Conservation (phyloP, 1,140 invertebrate species). For the Lordiphosa collinella region DNA sequence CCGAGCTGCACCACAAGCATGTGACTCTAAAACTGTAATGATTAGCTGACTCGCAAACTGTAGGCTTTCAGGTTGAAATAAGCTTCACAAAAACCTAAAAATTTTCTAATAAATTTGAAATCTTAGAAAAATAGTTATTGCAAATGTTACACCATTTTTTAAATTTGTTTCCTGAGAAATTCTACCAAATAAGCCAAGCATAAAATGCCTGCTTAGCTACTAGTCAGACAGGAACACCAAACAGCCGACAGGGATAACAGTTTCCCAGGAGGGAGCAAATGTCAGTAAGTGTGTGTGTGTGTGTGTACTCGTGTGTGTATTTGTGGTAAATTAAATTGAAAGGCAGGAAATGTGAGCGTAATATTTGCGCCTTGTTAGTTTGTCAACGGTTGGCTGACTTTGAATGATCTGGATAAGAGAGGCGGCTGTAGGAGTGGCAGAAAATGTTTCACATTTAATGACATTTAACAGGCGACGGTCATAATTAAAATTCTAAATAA, state of each 20-base stretch:
- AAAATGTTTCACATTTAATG: constrained; percentile 65
- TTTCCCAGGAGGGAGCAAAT: constrained; percentile 19
- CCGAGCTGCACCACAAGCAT: no score
- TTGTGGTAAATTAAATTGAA: constrained; percentile 64
- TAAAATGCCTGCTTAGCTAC: constrained; percentile 49
- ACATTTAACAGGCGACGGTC: constrained; percentile 60
- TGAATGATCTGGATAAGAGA: constrained; percentile 47
- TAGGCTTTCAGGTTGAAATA: no score
- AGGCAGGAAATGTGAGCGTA: constrained; percentile 53
- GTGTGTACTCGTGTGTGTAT: constrained; percentile 8
- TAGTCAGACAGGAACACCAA: constrained; percentile 1
- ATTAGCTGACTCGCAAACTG: no score
- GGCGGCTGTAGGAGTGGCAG: background rate
- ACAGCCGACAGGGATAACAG: constrained; percentile 20
- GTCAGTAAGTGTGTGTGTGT: constrained; percentile 3
- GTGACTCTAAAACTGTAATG: no score
- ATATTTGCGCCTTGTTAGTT: constrained; percentile 74
- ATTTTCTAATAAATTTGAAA: no score
- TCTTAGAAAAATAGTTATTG: no score
- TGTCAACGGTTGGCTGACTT: constrained; percentile 51
- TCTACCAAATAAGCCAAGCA: constrained; percentile 64
- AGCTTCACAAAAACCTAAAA: no score
- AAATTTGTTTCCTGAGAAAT: constrained; percentile 6
- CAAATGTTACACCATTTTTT: no score
- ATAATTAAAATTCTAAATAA: constrained; percentile 69